Base-by-base conservation (phyloP, 2,113 vertebrate genomes). In the Dermatemys mawii region DNA sequence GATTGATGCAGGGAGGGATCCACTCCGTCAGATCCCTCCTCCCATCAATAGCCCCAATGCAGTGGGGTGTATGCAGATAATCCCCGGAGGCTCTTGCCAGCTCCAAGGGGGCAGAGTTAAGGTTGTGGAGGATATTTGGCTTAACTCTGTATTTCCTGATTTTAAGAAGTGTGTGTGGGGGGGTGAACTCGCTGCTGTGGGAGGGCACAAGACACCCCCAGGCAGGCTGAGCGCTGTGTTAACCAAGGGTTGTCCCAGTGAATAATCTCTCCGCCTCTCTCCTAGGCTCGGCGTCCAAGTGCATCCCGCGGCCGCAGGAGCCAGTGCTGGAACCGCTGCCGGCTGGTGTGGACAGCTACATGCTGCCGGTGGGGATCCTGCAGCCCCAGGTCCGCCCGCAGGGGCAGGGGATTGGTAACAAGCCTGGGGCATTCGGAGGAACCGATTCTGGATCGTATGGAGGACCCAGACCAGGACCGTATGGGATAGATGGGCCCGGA, bases 121-220 rank as follows among this genome's bases (percentile, higher is more conserved):
- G 63, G 63, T 38, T 60, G 27, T 32, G 12, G 29, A 27, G 55
- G 12, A 12, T 63, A 70, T 70, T 70, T 67, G n/a, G n/a, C 35
- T n/a, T 35, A 67, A 17, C 60, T 67, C 32, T n/a, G 32, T n/a
- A n/a, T 19, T 67, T 35, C 16, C 60, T n/a, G 35, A 35, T 67
- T n/a, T 21, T 9, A 38, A 38, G 63, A 70, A 22, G 8, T 0
- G 5, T 38, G 19, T 17, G 19, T 22, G 35, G 1, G 35, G 1
- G 17, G n/a, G 9, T 70, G 63, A 22, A 70, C 35, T 35, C 3
- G 17, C 8, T 4, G 4, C 35, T 21, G n/a, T 38, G 19, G 63
- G 11, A 70, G 63, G 35, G 8, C 63, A 70, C 14, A 38, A n/a
- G 63, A 11, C 17, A 67, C 17, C 35, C 17, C 17, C 1, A 5